phyloP scores from a whole-genome alignment of 2,888 invertebrate genomes.

The Ornithoptera alexandrae region DNA sequence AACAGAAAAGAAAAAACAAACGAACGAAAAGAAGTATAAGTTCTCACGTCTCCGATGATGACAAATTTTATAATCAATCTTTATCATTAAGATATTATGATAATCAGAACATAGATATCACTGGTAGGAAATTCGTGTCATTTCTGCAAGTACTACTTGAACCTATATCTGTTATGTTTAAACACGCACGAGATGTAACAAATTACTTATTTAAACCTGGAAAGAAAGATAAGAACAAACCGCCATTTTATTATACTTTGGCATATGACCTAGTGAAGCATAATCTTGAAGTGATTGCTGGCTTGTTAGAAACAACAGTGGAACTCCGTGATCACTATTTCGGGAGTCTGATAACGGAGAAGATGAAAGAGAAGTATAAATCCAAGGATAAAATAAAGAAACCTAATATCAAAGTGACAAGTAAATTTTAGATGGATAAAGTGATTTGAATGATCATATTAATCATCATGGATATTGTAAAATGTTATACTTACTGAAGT shows the following conservation, averaged over 20 bases:
- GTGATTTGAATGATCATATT: neutral
- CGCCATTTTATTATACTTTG: constrained; percentile 57
- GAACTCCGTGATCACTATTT: constrained; percentile 46
- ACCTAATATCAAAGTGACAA: constrained; percentile 31
- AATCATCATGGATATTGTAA: neutral
- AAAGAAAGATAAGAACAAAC: constrained; percentile 45
- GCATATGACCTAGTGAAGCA: constrained; percentile 59
- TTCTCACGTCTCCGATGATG: neutral
- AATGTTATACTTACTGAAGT: neutral
- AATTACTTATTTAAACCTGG: constrained; percentile 49
- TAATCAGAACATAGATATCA: constrained; percentile 3
- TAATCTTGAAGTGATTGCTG: constrained; percentile 60
- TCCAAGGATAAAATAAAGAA: constrained; percentile 35
- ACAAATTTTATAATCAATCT: neutral
- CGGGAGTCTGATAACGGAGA: constrained; percentile 34
- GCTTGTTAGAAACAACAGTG: constrained; percentile 51
- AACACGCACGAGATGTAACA: constrained; percentile 47
- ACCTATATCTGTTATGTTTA: constrained; percentile 45
- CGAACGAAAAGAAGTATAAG: constrained; percentile 49
- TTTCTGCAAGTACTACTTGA: constrained; percentile 47
- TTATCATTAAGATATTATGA: neutral
- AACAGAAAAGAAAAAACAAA: constrained; percentile 42
- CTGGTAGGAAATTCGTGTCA: constrained; percentile 44
- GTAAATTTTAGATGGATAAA: constrained; percentile 25
- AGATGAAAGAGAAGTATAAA: constrained; percentile 35